Base-by-base conservation (phyloP, 1,140 invertebrate species). In the Trichomalopsis sarcophagae region DNA sequence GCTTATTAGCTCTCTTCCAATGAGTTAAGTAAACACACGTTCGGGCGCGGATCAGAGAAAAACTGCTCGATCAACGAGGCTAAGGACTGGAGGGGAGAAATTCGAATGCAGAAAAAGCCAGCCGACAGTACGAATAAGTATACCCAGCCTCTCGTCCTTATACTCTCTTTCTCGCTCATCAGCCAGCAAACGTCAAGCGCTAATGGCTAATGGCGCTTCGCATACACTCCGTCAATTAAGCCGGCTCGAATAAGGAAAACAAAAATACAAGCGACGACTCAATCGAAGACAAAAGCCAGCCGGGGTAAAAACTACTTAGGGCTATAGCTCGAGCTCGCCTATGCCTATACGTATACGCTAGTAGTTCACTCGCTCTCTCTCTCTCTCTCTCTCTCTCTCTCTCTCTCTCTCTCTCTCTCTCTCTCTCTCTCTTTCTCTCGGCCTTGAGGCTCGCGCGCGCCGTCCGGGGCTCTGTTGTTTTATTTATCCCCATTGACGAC, bases 401-500 rank as follows among this genome's bases (percentile, higher is more conserved):
- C 27, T 27, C 27, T 27, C 27, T 27, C 27, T 27, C 40, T 11
- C 33, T 36, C 27, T 27, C 27, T 27, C 27, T 0, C 27, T 27
- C 44, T 21, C 40, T 30, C 40, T 11, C 33, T 36, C 27, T 27
- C 27, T 27, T 1, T 0, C 27, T 27, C 44, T 21, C 40, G n/a
- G 44, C 33, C 47, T 62, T 82, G 27, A 62, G 14, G 17, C 55
- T 75, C 81, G 2, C 40, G 62, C 11, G 14, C 27, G 47, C 17
- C 1, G 27, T 0, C 27, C 27, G 27, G 2, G 23, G 11, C 76
- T 79, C 82, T 89, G 27, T 27, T 86, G 78, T 89, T 71, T 89
- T 87, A 88, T 88, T 88, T 89, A 86, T 87, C 82, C 68, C 87
- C 80, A 86, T 89, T 87, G 88, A 90, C 87, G 87, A 84, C 88